Conservation (phyloP, 2,113 vertebrate species). For the Poeciliopsis occidentalis region DNA sequence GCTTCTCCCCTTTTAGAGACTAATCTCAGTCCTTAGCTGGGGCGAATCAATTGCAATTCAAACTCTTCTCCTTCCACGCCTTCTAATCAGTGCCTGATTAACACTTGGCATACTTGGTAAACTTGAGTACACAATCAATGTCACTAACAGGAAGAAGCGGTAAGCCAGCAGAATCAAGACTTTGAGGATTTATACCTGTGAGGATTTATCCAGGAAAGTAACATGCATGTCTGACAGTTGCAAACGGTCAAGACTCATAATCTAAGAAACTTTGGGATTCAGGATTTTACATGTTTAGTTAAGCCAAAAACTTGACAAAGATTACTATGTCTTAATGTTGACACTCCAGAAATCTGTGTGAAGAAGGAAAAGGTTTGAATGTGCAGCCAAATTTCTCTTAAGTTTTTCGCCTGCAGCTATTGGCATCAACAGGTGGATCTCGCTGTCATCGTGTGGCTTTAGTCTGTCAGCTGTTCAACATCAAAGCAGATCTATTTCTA, state of each 20-base stretch:
- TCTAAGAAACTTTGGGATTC: not conserved
- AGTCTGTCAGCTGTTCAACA: constrained; percentile 20
- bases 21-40: constrained; percentile 37
- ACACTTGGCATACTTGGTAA: constrained; percentile 51
- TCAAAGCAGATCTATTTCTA: constrained; percentile 20
- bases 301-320: not conserved
- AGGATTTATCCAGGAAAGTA: constrained; percentile 17
- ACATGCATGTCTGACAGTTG: constrained; percentile 6
- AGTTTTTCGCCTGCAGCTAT: constrained; percentile 23
- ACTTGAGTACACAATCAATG: constrained; percentile 58
- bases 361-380: not conserved
- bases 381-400: not conserved
- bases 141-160: not conserved
- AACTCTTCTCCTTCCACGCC: constrained; percentile 33
- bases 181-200: constrained; percentile 14
- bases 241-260: constrained; percentile 7
- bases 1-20: constrained; percentile 39
- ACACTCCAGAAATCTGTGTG: not conserved
- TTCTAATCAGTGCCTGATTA: constrained; percentile 69
- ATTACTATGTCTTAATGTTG: not conserved
- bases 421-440: constrained; percentile 32
- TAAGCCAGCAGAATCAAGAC: not conserved
- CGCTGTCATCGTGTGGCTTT: constrained; percentile 11
- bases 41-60: constrained; percentile 57
- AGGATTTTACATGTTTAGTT: not conserved